Percentiles rank a stretch among this genome's conserved stretches.
phyloP scores from a whole-genome alignment of 2,113 vertebrate genomes.

The Cromileptes altivelis region DNA sequence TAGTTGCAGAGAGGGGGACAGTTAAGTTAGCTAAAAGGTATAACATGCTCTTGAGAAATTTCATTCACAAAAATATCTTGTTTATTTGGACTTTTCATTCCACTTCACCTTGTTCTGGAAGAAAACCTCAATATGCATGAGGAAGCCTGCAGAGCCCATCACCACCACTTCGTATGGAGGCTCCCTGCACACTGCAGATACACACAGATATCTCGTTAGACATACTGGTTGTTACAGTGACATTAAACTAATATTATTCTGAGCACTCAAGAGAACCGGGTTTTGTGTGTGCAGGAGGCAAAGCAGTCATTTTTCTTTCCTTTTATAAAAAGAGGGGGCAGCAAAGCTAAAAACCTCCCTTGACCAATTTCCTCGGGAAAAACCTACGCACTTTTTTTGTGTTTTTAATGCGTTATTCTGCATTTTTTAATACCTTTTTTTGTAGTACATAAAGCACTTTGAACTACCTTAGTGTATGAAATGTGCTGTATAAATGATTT shows the following conservation, averaged over 20 bases:
- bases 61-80: not conserved
- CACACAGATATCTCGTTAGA: not conserved
- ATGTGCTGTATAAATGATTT: not conserved
- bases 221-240: not conserved
- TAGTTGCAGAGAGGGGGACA: not conserved
- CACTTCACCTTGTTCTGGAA: constrained; percentile 95
- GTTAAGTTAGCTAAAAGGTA: not conserved
- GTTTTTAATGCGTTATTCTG: no score
- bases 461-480: no score
- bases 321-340: no score
- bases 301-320: no score
- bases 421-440: no score
- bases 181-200: not conserved
- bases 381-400: no score
- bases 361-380: no score
- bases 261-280: not conserved
- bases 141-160: not conserved
- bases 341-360: no score
- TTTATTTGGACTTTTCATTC: not conserved
- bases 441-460: no score
- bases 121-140: constrained; percentile 96
- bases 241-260: not conserved
- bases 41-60: not conserved
- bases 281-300: no score
- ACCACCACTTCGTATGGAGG: not conserved